Percentiles rank a stretch among this genome's conserved stretches.
phyloP scores from a whole-genome alignment of 2,888 invertebrate genomes.

The Chesias legatella region DNA sequence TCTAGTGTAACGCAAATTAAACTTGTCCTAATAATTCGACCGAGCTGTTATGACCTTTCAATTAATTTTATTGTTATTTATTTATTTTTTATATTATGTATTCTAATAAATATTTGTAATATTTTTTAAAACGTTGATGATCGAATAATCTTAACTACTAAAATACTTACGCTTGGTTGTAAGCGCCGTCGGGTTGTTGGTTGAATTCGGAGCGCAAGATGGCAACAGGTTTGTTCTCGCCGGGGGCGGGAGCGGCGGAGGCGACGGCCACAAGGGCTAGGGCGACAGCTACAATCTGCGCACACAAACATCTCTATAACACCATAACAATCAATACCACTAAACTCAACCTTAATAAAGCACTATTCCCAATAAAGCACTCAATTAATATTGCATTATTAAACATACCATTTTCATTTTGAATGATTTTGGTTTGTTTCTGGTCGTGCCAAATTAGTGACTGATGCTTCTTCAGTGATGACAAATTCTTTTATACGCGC shows the following conservation, averaged over 20 bases:
- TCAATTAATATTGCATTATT: background rate
- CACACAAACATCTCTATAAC: background rate
- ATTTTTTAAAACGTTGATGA: no score
- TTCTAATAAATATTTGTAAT: no score
- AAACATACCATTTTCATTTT: constrained; percentile 69
- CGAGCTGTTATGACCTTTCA: no score
- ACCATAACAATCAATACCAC: background rate
- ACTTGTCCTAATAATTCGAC: no score
- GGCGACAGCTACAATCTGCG: constrained; percentile 41
- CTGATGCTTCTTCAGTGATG: constrained; percentile 51
- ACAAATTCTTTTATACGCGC: constrained; percentile 65
- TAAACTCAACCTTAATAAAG: no score
- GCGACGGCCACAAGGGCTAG: constrained; percentile 56
- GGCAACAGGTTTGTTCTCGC: constrained; percentile 2
- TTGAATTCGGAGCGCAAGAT: constrained; percentile 6
- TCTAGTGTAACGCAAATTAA: no score
- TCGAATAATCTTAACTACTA: no score
- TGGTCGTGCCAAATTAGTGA: constrained; percentile 54
- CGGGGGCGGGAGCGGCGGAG: constrained; percentile 40
- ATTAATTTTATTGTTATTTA: no score
- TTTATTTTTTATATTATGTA: no score
- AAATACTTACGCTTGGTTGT: background rate
- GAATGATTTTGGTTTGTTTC: constrained; percentile 43
- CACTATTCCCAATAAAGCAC: no score
- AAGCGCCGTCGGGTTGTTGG: constrained; percentile 10